Conservation (phyloP, 1,140 invertebrate species). For the Coenobita brevimanus region DNA sequence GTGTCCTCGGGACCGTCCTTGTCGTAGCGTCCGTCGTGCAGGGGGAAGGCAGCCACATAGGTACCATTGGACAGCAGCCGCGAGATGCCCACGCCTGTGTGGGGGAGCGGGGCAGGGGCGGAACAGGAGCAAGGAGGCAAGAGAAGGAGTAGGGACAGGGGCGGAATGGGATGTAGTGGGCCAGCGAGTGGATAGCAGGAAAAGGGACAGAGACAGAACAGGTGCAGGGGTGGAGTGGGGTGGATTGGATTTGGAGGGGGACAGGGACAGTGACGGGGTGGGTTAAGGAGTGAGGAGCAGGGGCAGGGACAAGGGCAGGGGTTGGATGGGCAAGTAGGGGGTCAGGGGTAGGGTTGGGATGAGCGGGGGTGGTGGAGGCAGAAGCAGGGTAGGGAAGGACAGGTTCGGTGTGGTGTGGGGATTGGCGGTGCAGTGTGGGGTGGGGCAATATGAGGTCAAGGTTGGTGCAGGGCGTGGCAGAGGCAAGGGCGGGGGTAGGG, state of each 20-base stretch:
- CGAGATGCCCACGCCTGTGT: constrained; percentile 84
- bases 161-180: not conserved
- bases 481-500: too few species aligned
- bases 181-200: not conserved
- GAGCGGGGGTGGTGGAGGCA: too few species aligned
- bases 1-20: constrained; percentile 78
- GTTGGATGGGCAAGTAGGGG: not conserved
- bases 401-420: too few species aligned
- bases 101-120: too few species aligned
- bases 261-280: not conserved
- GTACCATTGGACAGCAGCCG: constrained; percentile 89
- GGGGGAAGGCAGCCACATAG: constrained; percentile 89
- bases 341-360: not conserved
- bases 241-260: not conserved
- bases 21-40: constrained; percentile 90
- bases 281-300: not conserved
- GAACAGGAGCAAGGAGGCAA: not conserved
- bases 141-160: not conserved
- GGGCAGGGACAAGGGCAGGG: not conserved
- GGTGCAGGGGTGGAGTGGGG: not conserved
- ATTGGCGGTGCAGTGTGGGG: too few species aligned
- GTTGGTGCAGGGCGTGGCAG: too few species aligned
- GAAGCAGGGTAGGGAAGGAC: too few species aligned
- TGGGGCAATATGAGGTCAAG: too few species aligned
- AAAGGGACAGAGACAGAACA: not conserved